Base-by-base conservation (phyloP, 2,888 invertebrate species). In the Melanchra persicariae region DNA sequence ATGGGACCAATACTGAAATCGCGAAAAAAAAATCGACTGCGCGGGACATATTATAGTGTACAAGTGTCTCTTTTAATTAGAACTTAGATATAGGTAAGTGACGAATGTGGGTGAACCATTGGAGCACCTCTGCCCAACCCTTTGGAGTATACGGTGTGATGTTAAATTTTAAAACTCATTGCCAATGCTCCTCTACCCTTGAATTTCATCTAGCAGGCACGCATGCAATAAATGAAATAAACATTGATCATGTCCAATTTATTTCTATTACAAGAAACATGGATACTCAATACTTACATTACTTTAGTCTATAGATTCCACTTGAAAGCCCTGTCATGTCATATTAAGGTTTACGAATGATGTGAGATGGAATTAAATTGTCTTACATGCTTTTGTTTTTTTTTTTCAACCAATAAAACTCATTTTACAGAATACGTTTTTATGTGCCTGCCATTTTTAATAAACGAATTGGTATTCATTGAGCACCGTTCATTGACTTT, bases 281-380 rank as follows among this genome's bases (percentile, higher is more conserved):
- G 30, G 8, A 7, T 19, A 12, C 45, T 45, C 43, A 22, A 52
- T 40, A 10, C 30, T 6, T 30, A 5, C 7, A 40, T 40, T 71
- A 34, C 30, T 73, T 59, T 30, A n/a, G 15, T 12, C 37, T 34
- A 26, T 22, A 49, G 22, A 40, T 40, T 71, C 19, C 8, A 70
- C 37, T 47, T 64, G n/a, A 51, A 64, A 64, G 22, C 40, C 43
- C 22, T 45, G 24, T 69, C 69, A 8, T 37, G 24, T 30, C 2
- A 22, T 15, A 40, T 70, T 57, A 76, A 26, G 24, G 43, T 64
- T 3, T 37, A 26, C 24, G 22, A 22, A 57, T 59, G 40, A 45
- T 26, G 47, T 61, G 34, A 43, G 1, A 1, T 60, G 9, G 45
- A 57, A 61, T 65, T 37, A 24, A 61, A 67, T 51, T 58, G 47